Base-by-base conservation (phyloP, 2,888 invertebrate genomes). In the Tetheella fluctuosa region DNA sequence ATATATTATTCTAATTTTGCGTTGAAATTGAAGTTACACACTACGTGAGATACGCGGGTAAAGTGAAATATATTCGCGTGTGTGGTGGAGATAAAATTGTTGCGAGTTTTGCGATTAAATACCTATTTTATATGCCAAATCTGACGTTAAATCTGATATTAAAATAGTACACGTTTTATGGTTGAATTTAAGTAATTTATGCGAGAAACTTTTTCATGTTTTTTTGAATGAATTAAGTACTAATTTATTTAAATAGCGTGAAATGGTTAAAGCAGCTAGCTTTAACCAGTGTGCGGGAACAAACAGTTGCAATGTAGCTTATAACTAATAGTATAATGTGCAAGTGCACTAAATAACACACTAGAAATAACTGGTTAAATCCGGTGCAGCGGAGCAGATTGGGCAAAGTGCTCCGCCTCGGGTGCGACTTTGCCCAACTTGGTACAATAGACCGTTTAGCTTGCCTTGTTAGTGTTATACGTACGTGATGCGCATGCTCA, bases 291-390 rank as follows among this genome's bases (percentile, higher is more conserved):
- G n/a, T n/a, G n/a, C n/a, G 4, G 2, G 13, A 34, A 34, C 7
- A 13, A 13, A 34, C 13, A 13, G 13, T 34, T 7, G 2, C 13
- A 34, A 34, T 34, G 34, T 34, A 34, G 12, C 34, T 39, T 39
- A 39, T n/a, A 39, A 54, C 54, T 17, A 54, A 54, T 23, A 20
- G 13, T 37, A 23, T 63, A 37, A 61, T 63, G 63, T 69, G 59
- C 54, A 63, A 30, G 61, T 63, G 59, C 62, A 57, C 59, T 54
- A 61, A 68, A 71, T 62, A 62, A 58, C 54, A 52, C 60, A 56
- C 56, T 54, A 58, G 66, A 61, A 71, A 66, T 74, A 71, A 71
- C 69, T 74, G 57, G 64, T 67, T 59, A 63, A 69, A 65, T 67
- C 62, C 63, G 25, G 59, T 63, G 64, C 57, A 57, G 56, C 42